Evolutionary conservation across 2,113 vertebrate genomes (phyloP).

Genomic region (Burhinus bistriatus): DNA sequence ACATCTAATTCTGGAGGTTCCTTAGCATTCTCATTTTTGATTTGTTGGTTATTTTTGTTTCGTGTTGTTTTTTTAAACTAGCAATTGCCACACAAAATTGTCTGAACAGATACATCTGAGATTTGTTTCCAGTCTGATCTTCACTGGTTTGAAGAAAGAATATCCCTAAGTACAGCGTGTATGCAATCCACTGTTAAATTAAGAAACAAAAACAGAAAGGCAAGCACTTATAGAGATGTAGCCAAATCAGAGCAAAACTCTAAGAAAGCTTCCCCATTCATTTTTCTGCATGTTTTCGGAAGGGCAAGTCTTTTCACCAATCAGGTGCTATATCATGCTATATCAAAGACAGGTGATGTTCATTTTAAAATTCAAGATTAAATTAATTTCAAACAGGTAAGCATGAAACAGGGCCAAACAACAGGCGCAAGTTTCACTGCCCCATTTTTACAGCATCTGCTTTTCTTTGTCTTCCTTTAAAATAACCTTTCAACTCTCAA

Average conservation of each 20-base stretch:
- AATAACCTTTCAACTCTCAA: neutral
- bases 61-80: neutral
- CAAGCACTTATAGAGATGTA: neutral
- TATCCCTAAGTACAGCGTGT: neutral
- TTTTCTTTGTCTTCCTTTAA: neutral
- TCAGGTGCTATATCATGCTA: neutral
- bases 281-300: neutral
- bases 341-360: neutral
- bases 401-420: neutral
- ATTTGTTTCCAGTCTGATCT: neutral
- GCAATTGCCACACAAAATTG: neutral
- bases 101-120: neutral
- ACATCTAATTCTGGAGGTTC: neutral
- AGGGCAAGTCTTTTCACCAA: neutral
- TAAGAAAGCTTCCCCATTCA: neutral
- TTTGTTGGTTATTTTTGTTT: neutral
- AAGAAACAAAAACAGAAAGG: neutral
- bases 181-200: neutral
- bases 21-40: neutral
- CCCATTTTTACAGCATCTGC: neutral
- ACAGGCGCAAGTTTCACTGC: neutral
- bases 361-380: neutral
- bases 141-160: neutral
- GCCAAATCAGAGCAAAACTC: neutral
- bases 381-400: neutral